Conservation (phyloP, 2,888 invertebrate genomes). For the Drosophila rellima region DNA sequence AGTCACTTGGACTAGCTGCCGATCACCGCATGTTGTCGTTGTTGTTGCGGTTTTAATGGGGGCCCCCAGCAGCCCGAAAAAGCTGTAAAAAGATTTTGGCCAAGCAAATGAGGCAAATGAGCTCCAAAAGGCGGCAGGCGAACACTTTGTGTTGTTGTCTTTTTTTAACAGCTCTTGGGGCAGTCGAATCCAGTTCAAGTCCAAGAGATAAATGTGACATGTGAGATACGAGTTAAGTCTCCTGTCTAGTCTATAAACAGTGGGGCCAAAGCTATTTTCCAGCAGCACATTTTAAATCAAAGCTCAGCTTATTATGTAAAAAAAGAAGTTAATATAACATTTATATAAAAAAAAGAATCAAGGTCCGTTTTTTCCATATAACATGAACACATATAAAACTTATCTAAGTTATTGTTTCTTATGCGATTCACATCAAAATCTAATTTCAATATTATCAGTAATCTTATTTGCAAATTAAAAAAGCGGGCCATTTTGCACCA, state of each 20-base stretch:
- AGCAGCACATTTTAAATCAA: too few relatives aligned
- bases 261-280: conserved; percentile 1
- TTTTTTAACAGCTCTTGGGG: conserved; percentile 10
- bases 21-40: conserved; percentile 69
- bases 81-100: conserved; percentile 62
- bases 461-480: too few relatives aligned
- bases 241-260: conserved; percentile 6
- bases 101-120: conserved; percentile 57
- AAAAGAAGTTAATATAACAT: too few relatives aligned
- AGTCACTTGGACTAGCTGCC: conserved; percentile 57
- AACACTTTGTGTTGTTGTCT: conserved; percentile 11
- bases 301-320: too few relatives aligned
- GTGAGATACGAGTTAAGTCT: conserved; percentile 20
- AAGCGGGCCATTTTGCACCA: too few relatives aligned
- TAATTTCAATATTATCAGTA: too few relatives aligned
- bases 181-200: conserved; percentile 24
- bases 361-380: too few relatives aligned
- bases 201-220: conserved; percentile 34
- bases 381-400: too few relatives aligned
- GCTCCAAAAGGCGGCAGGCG: conserved; percentile 31
- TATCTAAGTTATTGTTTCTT: too few relatives aligned
- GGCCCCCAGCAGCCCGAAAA: conserved; percentile 40
- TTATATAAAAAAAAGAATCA: too few relatives aligned
- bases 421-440: too few relatives aligned
- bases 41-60: conserved; percentile 45